phyloP scores from a whole-genome alignment of 2,797 vertebrate genomes.

The Lacerta viridis region DNA sequence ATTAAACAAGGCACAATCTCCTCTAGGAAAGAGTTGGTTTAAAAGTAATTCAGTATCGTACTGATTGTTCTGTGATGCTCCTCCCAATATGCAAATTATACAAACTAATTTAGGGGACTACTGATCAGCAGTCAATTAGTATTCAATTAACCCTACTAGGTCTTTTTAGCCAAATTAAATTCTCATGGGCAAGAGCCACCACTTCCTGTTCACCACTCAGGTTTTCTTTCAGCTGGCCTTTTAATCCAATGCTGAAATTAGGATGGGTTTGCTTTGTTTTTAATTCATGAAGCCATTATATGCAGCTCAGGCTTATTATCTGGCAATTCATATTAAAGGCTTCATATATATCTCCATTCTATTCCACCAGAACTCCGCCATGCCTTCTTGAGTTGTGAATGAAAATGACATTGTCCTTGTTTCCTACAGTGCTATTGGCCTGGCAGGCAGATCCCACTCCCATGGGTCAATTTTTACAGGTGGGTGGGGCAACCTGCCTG shows the following conservation, averaged over 20 bases:
- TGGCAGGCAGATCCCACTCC: too few species aligned
- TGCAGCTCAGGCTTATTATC: background rate
- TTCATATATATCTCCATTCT: constrained; percentile 1
- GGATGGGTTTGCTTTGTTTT: background rate
- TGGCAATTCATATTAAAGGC: background rate
- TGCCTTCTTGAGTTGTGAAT: background rate
- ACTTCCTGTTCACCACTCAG: constrained; percentile 22
- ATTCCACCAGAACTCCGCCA: background rate
- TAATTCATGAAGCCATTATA: background rate
- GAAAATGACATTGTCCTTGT: background rate
- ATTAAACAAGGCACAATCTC: background rate
- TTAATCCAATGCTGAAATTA: background rate
- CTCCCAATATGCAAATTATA: constrained; percentile 10
- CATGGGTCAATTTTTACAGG: too few species aligned
- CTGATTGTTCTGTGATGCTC: background rate
- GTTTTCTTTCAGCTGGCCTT: constrained; percentile 3
- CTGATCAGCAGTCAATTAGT: constrained; percentile 44
- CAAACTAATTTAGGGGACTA: constrained; percentile 25
- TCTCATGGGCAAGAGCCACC: constrained; percentile 11
- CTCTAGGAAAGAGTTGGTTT: constrained; percentile 14
- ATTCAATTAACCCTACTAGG: constrained; percentile 39
- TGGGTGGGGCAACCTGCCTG: too few species aligned
- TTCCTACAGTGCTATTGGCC: background rate
- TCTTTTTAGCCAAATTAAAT: constrained; percentile 46
- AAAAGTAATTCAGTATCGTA: constrained; percentile 14